Conservation (phyloP, 2,113 vertebrate genomes). For the Dissostichus mawsoni region DNA sequence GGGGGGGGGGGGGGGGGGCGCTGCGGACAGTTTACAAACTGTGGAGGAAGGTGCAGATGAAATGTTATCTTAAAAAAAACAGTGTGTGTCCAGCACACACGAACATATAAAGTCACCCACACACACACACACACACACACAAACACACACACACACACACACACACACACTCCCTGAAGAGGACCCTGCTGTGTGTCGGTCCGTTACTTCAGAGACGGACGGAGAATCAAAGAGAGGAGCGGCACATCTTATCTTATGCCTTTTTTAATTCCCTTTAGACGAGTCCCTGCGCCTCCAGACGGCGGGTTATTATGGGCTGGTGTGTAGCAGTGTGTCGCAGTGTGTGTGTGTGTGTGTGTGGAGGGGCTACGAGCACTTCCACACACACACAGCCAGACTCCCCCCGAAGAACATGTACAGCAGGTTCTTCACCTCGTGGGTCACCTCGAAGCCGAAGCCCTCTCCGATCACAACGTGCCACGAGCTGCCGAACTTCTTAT, state of each 20-base stretch:
- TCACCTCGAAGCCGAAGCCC: conserved; percentile 96
- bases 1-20: conserved; percentile 23
- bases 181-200: conserved; percentile 67
- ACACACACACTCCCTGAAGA: conserved; percentile 71
- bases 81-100: conserved; percentile 74
- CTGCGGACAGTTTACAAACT: conserved; percentile 37
- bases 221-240: conserved; percentile 20
- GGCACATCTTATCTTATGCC: too few relatives aligned
- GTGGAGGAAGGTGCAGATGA: conserved; percentile 15
- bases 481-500: conserved; percentile 98
- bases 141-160: conserved; percentile 41
- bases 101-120: conserved; percentile 44
- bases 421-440: conserved; percentile 96
- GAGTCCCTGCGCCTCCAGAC: neutral
- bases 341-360: too few relatives aligned
- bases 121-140: conserved; percentile 16
- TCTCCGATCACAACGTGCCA: conserved; percentile 99
- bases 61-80: conserved; percentile 26
- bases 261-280: too few relatives aligned
- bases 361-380: conserved; percentile 94
- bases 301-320: conserved; percentile 11
- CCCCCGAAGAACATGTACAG: conserved; percentile 99
- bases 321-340: neutral
- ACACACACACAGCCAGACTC: conserved; percentile 95
- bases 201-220: neutral